These are phyloP conservation scores for Miopithecus talapoin DNA, from an alignment of 2,797 vertebrate genomes.

Conservation along the genomic window DNA sequence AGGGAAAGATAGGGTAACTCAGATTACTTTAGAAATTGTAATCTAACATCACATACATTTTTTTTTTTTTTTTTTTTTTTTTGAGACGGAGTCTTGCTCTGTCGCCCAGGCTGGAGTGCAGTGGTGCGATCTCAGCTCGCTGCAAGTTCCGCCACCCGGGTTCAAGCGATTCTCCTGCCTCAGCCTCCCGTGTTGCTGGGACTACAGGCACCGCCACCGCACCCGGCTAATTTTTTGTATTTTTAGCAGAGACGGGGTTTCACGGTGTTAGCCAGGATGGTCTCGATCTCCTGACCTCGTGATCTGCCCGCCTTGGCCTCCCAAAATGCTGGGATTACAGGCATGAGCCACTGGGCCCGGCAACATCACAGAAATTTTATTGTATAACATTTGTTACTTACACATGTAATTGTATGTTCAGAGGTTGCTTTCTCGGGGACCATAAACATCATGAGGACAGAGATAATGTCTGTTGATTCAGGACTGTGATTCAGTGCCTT, in stretches of 20 bases:
- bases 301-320: fast-evolving
- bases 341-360: too few species aligned
- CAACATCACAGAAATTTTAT: neutral
- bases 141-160: fast-evolving
- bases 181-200: fast-evolving
- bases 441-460: neutral
- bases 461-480: neutral
- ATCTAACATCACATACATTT: neutral
- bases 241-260: too few species aligned
- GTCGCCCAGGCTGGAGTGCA: too few species aligned
- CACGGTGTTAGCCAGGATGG: too few species aligned
- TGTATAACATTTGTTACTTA: neutral
- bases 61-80: neutral
- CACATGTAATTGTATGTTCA: neutral
- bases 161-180: too few species aligned
- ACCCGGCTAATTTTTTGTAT: too few species aligned
- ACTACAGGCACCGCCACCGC: fast-evolving
- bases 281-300: too few species aligned
- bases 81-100: too few species aligned
- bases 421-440: neutral
- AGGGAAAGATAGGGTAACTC: neutral
- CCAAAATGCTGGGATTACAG: too few species aligned
- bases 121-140: fast-evolving
- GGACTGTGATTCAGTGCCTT: too few species aligned
- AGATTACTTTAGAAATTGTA: neutral